Conservation (phyloP, 2,113 vertebrate species). For the Colaptes auratus region DNA sequence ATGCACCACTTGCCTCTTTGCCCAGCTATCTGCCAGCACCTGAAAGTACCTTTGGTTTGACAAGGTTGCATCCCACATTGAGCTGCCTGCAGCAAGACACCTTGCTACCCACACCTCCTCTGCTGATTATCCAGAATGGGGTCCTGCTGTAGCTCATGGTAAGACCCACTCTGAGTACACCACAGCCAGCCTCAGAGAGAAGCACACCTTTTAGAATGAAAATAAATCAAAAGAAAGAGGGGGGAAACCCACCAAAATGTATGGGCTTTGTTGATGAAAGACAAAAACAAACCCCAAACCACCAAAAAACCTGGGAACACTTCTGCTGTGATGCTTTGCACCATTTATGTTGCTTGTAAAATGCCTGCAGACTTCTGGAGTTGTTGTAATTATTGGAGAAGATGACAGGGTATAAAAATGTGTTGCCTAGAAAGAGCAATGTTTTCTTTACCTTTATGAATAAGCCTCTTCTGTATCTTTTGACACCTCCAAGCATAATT, state of each 20-base stretch:
- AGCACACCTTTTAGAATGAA: not conserved
- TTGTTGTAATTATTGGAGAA: slow-evolving; percentile 5
- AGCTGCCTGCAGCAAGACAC: not conserved
- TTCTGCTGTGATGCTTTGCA: not conserved
- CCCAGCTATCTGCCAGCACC: not conserved
- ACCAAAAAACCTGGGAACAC: not conserved
- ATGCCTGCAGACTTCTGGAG: not conserved
- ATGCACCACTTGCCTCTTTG: not conserved
- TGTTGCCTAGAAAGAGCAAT: not conserved
- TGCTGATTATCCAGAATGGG: not conserved
- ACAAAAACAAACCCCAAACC: not conserved
- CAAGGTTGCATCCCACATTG: not conserved
- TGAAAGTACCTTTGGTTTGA: not conserved
- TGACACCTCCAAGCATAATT: not conserved
- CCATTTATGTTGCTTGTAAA: not conserved
- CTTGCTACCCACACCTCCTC: not conserved
- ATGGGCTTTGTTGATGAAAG: not conserved
- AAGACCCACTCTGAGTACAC: not conserved
- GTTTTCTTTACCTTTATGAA: slow-evolving; percentile 2
- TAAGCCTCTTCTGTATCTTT: not conserved
- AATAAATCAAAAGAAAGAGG: not conserved
- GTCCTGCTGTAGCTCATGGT: not conserved
- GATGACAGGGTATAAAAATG: not conserved
- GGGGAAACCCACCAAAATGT: not conserved
- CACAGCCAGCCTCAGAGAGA: not conserved